Conservation (phyloP, 2,797 vertebrate species). For the Lepilemur septentrionalis region DNA sequence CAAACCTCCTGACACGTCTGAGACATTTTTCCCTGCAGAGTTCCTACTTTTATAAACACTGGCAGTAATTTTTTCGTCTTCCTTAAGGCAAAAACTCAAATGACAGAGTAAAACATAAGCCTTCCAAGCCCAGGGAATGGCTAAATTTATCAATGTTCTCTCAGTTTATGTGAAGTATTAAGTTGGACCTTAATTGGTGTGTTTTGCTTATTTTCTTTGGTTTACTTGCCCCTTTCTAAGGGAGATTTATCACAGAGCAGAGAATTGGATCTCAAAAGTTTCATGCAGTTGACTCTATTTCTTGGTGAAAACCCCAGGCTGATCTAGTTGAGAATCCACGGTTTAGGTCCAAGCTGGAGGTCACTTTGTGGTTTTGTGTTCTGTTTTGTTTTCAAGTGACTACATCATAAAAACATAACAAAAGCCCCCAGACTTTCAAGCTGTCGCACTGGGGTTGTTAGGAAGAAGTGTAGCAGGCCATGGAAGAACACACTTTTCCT, state of each 20-base stretch:
- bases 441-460: conserved; percentile 58
- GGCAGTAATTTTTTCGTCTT: neutral
- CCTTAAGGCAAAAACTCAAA: conserved; percentile 53
- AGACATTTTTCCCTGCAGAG: conserved; percentile 35
- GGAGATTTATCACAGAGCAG: conserved; percentile 69
- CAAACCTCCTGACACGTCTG: conserved; percentile 60
- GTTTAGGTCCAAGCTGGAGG: conserved; percentile 58
- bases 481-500: conserved; percentile 67
- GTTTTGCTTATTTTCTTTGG: conserved; percentile 67
- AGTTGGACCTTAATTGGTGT: conserved; percentile 41
- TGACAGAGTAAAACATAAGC: conserved; percentile 37
- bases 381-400: conserved; percentile 38
- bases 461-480: conserved; percentile 61
- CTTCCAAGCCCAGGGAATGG: neutral
- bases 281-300: conserved; percentile 13
- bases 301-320: conserved; percentile 54
- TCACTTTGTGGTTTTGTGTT: conserved; percentile 71
- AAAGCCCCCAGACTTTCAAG: conserved; percentile 64
- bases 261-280: conserved; percentile 32
- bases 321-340: conserved; percentile 48
- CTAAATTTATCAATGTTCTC: conserved; percentile 46
- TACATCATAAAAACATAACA: conserved; percentile 52
- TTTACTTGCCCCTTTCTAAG: conserved; percentile 70
- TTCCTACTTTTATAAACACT: conserved; percentile 21
- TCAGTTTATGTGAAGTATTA: conserved; percentile 19